Evolutionary conservation across 2,888 invertebrate species (phyloP).

Genomic region (Drosophila lacicola): DNA sequence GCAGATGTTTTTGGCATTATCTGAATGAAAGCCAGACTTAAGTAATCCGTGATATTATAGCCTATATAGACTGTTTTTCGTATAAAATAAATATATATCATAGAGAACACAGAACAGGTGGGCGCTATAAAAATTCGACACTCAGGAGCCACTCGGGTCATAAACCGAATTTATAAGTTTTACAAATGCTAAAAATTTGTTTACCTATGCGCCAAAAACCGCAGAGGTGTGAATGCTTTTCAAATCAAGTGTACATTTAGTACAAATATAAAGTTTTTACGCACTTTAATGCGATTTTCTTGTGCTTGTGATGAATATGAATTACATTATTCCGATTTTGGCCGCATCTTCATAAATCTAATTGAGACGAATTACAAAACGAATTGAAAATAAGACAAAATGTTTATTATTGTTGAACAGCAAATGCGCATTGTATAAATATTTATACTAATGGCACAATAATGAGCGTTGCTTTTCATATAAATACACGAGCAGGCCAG

Average conservation of each 20-base stretch:
- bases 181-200: constrained; percentile 65
- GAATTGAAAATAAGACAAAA: constrained; percentile 20
- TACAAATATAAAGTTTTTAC: constrained; percentile 3
- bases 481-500: constrained; percentile 31
- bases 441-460: constrained; percentile 50
- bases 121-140: constrained; percentile 40
- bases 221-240: constrained; percentile 19
- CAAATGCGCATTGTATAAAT: constrained; percentile 52
- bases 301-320: constrained; percentile 14
- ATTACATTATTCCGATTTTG: constrained; percentile 14
- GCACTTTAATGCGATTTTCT: constrained; percentile 12
- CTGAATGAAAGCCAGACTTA: constrained; percentile 9
- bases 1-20: constrained; percentile 12
- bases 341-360: constrained; percentile 8
- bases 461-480: constrained; percentile 36
- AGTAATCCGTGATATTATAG: too few relatives aligned
- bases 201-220: constrained; percentile 36
- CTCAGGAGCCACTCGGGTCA: constrained; percentile 46
- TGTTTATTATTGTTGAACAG: constrained; percentile 58
- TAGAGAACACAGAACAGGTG: constrained; percentile 42
- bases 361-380: constrained; percentile 42
- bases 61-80: too few relatives aligned
- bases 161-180: constrained; percentile 73
- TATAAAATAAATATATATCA: not conserved
- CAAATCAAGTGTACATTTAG: constrained; percentile 4